These are phyloP conservation scores for Drosophila peninsularis DNA, from an alignment of 2,888 invertebrate genomes.

Conservation along the genomic window DNA sequence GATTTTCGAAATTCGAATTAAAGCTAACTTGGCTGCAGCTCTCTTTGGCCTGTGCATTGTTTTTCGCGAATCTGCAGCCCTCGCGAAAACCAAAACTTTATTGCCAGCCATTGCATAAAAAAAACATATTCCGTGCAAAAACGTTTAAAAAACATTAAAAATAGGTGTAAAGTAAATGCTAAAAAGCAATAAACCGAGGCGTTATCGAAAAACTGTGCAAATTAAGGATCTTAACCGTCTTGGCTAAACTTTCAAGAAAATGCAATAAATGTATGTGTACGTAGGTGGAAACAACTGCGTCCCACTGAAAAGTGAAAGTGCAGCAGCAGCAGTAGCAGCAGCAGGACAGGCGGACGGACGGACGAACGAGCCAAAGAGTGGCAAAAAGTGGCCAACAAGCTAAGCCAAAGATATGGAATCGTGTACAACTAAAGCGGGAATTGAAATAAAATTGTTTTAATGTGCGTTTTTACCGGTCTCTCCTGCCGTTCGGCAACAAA, in stretches of 20 bases:
- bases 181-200: neutral
- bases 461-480: slow-evolving; percentile 40
- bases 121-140: slow-evolving; percentile 34
- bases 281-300: slow-evolving; percentile 69
- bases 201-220: neutral
- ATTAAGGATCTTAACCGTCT: neutral
- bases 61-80: slow-evolving; percentile 45
- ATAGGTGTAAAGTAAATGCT: neutral
- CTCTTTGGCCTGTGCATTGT: slow-evolving; percentile 36
- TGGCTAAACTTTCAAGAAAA: slow-evolving; percentile 33
- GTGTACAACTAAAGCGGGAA: slow-evolving; percentile 4
- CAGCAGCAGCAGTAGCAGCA: slow-evolving; percentile 27
- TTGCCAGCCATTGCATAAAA: slow-evolving; percentile 61
- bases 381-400: slow-evolving; percentile 25
- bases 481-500: slow-evolving; percentile 50
- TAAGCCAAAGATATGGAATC: slow-evolving; percentile 10
- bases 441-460: slow-evolving; percentile 21
- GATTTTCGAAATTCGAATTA: slow-evolving; percentile 36
- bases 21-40: slow-evolving; percentile 44
- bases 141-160: slow-evolving; percentile 7
- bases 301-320: slow-evolving; percentile 79
- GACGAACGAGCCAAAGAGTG: slow-evolving; percentile 13
- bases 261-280: slow-evolving; percentile 57
- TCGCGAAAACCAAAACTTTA: slow-evolving; percentile 52
- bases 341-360: slow-evolving; percentile 21